A percentile compares a stretch with the other conserved stretches of the same genome.
Evolutionary conservation across 2,797 vertebrate species (phyloP).

Genomic region (Tragopan temminckii): DNA sequence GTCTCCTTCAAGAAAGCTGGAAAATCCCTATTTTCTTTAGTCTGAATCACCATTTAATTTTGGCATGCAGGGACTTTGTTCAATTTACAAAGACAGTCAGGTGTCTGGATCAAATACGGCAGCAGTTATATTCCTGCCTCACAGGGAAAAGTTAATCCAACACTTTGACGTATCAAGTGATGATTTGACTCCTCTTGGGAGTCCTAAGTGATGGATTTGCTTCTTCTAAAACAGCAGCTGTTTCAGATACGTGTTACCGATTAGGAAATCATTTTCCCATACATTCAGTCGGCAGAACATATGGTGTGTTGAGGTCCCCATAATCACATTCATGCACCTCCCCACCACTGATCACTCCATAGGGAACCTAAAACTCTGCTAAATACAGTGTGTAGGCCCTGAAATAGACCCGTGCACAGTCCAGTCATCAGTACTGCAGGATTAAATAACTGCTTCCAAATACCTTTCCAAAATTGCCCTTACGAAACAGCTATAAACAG

Average conservation of each 20-base stretch:
- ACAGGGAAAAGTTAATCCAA: conserved; percentile 21
- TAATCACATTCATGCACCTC: background rate
- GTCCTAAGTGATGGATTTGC: conserved; percentile 43
- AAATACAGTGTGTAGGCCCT: background rate
- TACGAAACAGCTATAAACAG: background rate
- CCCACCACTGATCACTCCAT: background rate
- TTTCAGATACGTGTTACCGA: conserved; percentile 37
- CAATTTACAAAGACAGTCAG: background rate
- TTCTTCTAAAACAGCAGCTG: conserved; percentile 59
- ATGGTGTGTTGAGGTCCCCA: conserved; percentile 46
- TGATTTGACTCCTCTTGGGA: conserved; percentile 54
- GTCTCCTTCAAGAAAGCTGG: background rate
- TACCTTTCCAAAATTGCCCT: background rate
- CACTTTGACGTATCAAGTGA: conserved; percentile 12
- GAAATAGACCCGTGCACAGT: background rate
- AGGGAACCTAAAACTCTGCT: background rate
- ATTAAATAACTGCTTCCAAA: background rate
- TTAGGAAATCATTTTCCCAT: conserved; percentile 39
- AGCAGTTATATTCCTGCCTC: background rate
- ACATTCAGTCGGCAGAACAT: conserved; percentile 33
- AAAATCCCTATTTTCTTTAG: conserved; percentile 3
- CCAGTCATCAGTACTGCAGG: background rate
- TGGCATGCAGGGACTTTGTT: background rate
- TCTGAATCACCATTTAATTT: background rate
- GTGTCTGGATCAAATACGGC: background rate